A percentile compares a stretch with the other conserved stretches of the same genome.
These are phyloP conservation scores for Drosophila funebris DNA, from an alignment of 1,140 invertebrate species.

Conservation along the genomic window DNA sequence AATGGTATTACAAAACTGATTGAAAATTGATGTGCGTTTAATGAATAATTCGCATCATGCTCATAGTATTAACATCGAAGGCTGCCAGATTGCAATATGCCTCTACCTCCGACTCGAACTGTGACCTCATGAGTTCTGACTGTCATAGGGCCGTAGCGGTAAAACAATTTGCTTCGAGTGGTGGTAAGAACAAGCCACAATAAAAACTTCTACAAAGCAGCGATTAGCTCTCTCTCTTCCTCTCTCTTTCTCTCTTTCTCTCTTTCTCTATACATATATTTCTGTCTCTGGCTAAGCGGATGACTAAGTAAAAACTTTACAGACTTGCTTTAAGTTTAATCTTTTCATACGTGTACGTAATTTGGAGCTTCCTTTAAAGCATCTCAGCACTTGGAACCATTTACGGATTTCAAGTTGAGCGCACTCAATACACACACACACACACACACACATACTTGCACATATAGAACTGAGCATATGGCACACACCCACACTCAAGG, in stretches of 20 bases:
- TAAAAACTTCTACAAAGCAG: conserved; percentile 3
- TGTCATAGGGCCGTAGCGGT: background rate
- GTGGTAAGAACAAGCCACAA: background rate
- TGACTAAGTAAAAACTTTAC: background rate
- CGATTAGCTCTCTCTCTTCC: background rate
- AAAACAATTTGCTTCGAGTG: conserved; percentile 13
- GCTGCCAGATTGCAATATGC: background rate
- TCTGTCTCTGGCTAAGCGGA: background rate
- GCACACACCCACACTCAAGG: background rate
- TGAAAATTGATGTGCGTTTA: conserved; percentile 28
- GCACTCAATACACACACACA: background rate
- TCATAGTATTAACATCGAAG: conserved; percentile 19
- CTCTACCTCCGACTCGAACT: background rate
- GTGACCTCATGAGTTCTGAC: background rate
- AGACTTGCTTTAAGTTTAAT: background rate
- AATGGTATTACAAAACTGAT: conserved; percentile 27
- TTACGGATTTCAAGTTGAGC: conserved; percentile 3
- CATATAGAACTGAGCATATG: background rate
- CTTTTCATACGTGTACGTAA: background rate
- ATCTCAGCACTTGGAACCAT: background rate
- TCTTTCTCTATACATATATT: too few species aligned
- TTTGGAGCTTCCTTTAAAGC: background rate
- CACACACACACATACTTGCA: background rate
- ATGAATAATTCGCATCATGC: conserved; percentile 21
- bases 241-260: background rate